Percentiles rank a stretch among this genome's conserved stretches.
Conservation (phyloP, 2,113 vertebrate genomes). For the Rhodinocichla rosea region DNA sequence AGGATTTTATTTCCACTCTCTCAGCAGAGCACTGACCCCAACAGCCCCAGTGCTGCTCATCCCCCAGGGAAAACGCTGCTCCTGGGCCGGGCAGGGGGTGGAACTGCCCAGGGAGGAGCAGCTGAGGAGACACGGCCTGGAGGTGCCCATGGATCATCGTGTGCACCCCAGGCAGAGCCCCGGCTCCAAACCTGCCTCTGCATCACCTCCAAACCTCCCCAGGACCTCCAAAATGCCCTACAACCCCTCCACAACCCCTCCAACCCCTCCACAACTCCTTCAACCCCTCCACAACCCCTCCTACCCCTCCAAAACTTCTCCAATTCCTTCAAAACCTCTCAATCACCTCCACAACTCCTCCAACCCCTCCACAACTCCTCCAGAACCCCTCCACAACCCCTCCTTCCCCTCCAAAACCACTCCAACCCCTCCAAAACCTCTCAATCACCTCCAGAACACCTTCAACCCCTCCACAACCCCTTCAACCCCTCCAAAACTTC, state of each 20-base stretch:
- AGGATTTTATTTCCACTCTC: neutral
- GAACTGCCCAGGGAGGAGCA: neutral
- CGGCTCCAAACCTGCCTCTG: neutral
- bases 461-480: no score
- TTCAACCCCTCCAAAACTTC: neutral
- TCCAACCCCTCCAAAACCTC: no score
- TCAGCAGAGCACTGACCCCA: neutral
- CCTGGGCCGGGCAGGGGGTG: neutral
- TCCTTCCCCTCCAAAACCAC: no score
- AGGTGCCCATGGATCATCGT: fast-evolving
- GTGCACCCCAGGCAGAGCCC: neutral
- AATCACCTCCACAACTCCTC: no score
- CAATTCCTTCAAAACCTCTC: no score
- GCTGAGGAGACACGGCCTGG: neutral
- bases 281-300: no score
- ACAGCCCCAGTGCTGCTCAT: fast-evolving
- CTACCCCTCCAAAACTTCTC: no score
- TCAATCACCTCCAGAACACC: no score
- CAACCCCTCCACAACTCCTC: no score
- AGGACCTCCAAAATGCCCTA: neutral
- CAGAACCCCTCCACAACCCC: no score
- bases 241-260: no score
- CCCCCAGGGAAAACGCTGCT: fast-evolving
- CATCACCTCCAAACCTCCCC: no score
- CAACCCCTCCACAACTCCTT: neutral